These are phyloP conservation scores for Orchesella cincta DNA, from an alignment of 1,140 invertebrate genomes.

Conservation along the genomic window DNA sequence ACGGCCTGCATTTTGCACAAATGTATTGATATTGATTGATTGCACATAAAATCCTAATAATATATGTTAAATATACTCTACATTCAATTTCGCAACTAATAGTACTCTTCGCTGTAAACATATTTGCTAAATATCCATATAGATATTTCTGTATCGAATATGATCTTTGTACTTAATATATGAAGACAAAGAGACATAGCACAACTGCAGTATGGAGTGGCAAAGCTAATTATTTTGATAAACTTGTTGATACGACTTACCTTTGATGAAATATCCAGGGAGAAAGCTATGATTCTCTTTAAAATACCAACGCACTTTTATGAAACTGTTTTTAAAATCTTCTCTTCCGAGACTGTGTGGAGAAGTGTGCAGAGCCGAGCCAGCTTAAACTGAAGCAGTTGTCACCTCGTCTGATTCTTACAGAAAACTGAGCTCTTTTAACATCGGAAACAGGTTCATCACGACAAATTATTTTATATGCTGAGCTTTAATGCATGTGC, in stretches of 20 bases:
- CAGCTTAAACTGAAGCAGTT: slow-evolving; percentile 23
- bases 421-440: slow-evolving; percentile 18
- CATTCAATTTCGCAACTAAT: background rate
- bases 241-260: background rate
- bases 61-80: background rate
- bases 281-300: background rate
- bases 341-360: slow-evolving; percentile 23
- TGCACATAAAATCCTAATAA: background rate
- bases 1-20: too few species aligned
- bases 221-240: too few species aligned
- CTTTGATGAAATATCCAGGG: background rate
- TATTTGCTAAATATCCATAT: too few species aligned
- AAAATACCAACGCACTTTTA: background rate
- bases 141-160: too few species aligned
- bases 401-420: slow-evolving; percentile 10
- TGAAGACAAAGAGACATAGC: too few species aligned
- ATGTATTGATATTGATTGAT: background rate
- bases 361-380: slow-evolving; percentile 24
- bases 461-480: background rate
- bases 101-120: background rate
- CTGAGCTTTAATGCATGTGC: background rate
- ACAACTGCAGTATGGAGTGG: too few species aligned
- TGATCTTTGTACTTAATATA: too few species aligned
- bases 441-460: slow-evolving; percentile 14
- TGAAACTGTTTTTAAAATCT: background rate